Evolutionary conservation across 2,888 invertebrate species (phyloP).

Genomic region (Caenorhabditis parvicauda): DNA sequence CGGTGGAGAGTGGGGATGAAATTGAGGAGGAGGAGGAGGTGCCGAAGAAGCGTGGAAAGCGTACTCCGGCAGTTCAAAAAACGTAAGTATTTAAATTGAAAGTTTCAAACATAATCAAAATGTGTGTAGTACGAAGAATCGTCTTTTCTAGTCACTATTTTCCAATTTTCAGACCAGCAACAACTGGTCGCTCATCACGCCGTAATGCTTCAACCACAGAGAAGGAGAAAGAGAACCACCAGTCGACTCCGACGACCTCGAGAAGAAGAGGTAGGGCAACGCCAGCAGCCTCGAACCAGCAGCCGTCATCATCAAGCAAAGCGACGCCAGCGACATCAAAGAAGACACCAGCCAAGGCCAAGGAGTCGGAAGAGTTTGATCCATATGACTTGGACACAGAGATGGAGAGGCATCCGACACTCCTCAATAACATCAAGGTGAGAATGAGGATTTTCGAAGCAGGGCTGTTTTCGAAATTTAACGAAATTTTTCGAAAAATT

Average conservation of each 20-base stretch:
- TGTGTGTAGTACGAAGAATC: too few species aligned
- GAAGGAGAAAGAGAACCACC: conserved; percentile 9
- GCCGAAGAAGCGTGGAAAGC: conserved; percentile 6
- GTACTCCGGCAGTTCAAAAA: too few species aligned
- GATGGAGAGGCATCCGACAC: conserved; percentile 53
- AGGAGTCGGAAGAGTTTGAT: conserved; percentile 29
- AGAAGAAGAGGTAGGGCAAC: conserved; percentile 4
- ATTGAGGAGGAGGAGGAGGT: conserved; percentile 3
- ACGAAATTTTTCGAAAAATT: too few species aligned
- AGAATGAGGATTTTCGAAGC: too few species aligned
- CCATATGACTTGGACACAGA: conserved; percentile 52
- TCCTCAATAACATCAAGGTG: conserved; percentile 50
- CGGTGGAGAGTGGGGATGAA: conserved; percentile 4
- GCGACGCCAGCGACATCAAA: conserved; percentile 12
- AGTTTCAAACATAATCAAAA: too few species aligned
- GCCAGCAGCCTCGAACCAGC: neutral
- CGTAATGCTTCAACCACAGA: too few species aligned
- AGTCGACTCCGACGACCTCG: conserved; percentile 1
- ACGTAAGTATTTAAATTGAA: too few species aligned
- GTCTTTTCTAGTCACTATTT: too few species aligned
- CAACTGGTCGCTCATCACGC: too few species aligned
- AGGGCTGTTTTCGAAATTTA: too few species aligned
- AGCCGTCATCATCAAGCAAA: neutral
- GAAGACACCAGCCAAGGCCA: conserved; percentile 3
- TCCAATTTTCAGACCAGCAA: too few species aligned